These are phyloP conservation scores for Neodiprion lecontei DNA, from an alignment of 1,140 invertebrate species.

Conservation along the genomic window DNA sequence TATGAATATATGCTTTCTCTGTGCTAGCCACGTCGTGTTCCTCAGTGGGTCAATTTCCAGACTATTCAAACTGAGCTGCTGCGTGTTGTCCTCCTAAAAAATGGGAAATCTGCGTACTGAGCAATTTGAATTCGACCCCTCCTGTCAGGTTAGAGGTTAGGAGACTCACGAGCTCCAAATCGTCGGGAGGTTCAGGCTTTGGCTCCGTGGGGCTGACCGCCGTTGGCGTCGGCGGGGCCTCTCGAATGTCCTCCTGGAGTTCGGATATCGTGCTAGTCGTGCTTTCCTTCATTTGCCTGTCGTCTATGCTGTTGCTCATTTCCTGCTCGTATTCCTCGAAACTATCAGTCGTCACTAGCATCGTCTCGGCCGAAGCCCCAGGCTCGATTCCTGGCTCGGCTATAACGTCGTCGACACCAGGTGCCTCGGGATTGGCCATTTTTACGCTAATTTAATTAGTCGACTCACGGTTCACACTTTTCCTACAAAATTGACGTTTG, in stretches of 20 bases:
- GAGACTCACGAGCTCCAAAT: slow-evolving; percentile 44
- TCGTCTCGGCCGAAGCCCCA: slow-evolving; percentile 67
- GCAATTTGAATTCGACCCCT: not conserved
- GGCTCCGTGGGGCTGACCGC: slow-evolving; percentile 27
- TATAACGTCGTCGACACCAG: slow-evolving; percentile 45
- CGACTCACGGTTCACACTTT: not conserved
- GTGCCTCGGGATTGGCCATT: slow-evolving; percentile 46
- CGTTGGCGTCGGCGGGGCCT: slow-evolving; percentile 39
- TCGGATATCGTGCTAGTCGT: slow-evolving; percentile 63
- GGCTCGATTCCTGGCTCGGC: slow-evolving; percentile 60
- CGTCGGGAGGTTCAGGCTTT: slow-evolving; percentile 41
- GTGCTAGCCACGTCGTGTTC: slow-evolving; percentile 71
- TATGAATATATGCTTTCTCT: slow-evolving; percentile 93
- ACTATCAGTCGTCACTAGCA: slow-evolving; percentile 73
- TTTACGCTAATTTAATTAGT: slow-evolving; percentile 5
- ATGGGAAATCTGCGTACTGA: not conserved
- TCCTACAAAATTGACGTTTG: slow-evolving; percentile 25
- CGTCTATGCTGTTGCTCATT: slow-evolving; percentile 68
- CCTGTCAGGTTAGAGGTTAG: slow-evolving; percentile 25
- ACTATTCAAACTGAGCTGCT: slow-evolving; percentile 48
- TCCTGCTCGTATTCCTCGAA: slow-evolving; percentile 75
- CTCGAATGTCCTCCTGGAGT: slow-evolving; percentile 63
- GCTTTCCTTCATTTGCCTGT: slow-evolving; percentile 56
- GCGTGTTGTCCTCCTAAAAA: slow-evolving; percentile 50
- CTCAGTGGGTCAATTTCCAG: slow-evolving; percentile 52